Evolutionary conservation across 2,797 vertebrate genomes (phyloP).

Genomic region (Brachyrhaphis roseni): DNA sequence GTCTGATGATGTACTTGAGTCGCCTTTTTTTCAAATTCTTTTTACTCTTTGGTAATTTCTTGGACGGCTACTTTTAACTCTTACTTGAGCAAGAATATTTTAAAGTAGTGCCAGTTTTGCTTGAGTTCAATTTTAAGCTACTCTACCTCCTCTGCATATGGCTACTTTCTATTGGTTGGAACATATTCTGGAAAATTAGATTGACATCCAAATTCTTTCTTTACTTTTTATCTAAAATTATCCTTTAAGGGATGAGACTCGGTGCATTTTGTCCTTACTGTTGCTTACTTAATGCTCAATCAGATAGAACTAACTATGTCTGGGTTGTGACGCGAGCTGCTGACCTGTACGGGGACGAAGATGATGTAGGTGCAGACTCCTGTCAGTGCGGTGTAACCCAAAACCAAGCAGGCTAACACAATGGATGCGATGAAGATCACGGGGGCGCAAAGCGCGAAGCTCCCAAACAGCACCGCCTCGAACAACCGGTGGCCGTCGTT

Average conservation of each 20-base stretch:
- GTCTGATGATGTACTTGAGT: too few species aligned
- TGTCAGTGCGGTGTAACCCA: conserved; percentile 82
- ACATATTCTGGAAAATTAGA: neutral
- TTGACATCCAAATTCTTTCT: neutral
- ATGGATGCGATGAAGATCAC: conserved; percentile 73
- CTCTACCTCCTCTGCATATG: neutral
- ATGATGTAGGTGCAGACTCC: conserved; percentile 76
- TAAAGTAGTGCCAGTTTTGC: too few species aligned
- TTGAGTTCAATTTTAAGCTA: too few species aligned
- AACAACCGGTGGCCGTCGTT: conserved; percentile 84
- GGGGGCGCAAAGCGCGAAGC: conserved; percentile 72
- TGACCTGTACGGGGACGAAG: conserved; percentile 73
- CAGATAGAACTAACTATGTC: neutral
- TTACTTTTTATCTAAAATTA: neutral
- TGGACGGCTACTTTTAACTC: too few species aligned
- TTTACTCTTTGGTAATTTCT: too few species aligned
- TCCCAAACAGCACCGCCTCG: conserved; percentile 79
- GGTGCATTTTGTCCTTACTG: neutral
- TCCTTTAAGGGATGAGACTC: neutral
- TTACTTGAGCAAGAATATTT: too few species aligned
- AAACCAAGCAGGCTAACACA: conserved; percentile 74
- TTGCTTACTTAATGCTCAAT: neutral
- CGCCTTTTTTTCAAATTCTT: too few species aligned
- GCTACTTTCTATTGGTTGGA: neutral
- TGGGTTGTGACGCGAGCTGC: neutral